These are phyloP conservation scores for Acanthosepion lycidas DNA, from an alignment of 2,888 invertebrate species.

Conservation along the genomic window DNA sequence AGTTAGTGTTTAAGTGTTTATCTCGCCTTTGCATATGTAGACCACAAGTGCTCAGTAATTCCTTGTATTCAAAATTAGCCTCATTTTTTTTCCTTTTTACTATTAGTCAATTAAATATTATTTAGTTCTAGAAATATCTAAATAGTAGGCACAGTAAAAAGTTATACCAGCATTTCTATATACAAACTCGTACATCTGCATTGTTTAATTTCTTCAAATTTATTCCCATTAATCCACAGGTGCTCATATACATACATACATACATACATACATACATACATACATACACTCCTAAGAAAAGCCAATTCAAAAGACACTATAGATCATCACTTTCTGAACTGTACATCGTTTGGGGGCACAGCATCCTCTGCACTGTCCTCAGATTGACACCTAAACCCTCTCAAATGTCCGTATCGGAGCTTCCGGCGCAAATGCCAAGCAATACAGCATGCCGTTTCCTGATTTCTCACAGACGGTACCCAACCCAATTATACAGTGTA, in stretches of 20 bases:
- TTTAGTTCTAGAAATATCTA: not conserved
- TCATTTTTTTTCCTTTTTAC: not conserved
- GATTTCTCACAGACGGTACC: no score
- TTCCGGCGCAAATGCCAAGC: no score
- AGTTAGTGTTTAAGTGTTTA: not conserved
- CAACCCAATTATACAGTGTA: no score
- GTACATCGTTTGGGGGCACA: not conserved
- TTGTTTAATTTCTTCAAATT: not conserved
- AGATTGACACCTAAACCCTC: no score
- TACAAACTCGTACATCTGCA: not conserved
- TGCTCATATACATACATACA: not conserved
- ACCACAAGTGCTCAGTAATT: not conserved
- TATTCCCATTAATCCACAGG: not conserved
- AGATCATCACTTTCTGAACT: slow-evolving; percentile 46
- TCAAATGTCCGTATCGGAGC: no score
- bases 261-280: no score
- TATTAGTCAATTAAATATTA: not conserved
- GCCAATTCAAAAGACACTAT: not conserved
- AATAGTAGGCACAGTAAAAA: not conserved
- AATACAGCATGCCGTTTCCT: no score
- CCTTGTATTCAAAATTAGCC: not conserved
- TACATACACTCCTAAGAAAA: not conserved
- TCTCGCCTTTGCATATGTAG: not conserved
- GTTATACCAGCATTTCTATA: not conserved
- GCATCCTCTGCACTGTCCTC: not conserved